Evolutionary conservation across 1,140 invertebrate species (phyloP).

Genomic region (Anastrepha ludens): DNA sequence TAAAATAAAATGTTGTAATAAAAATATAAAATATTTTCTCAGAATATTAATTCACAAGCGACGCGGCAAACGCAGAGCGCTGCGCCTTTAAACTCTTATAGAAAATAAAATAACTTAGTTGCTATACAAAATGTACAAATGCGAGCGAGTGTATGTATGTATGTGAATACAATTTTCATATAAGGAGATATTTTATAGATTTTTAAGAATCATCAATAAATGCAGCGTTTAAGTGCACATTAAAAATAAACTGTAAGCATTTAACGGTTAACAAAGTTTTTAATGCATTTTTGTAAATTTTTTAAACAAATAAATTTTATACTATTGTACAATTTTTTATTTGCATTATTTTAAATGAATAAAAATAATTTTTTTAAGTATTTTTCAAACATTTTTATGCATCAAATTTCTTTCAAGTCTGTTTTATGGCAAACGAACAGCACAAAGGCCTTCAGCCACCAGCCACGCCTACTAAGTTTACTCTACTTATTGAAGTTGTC

Average conservation of each 20-base stretch:
- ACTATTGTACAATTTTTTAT: neutral
- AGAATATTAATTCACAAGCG: neutral
- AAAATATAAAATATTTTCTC: neutral
- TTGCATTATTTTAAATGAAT: neutral
- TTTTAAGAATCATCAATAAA: neutral
- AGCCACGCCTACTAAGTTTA: neutral
- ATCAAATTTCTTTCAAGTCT: too few relatives aligned
- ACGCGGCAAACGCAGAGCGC: neutral
- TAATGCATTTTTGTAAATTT: neutral
- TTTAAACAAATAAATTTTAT: slow-evolving; percentile 1
- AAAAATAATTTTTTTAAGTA: neutral
- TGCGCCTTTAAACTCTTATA: neutral
- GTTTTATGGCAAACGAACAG: slow-evolving; percentile 1
- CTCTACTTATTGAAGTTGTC: slow-evolving; percentile 71
- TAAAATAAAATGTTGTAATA: neutral
- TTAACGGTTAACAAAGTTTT: slow-evolving; percentile 1
- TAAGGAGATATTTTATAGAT: neutral
- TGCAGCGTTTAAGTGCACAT: neutral
- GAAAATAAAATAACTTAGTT: slow-evolving; percentile 15
- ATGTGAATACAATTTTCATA: neutral
- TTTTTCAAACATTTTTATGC: neutral
- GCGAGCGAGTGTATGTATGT: slow-evolving; percentile 15
- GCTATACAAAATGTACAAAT: slow-evolving; percentile 45
- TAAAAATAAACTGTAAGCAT: slow-evolving; percentile 44
- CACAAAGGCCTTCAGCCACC: neutral